These are phyloP conservation scores for Brenthis daphne DNA, from an alignment of 2,888 invertebrate genomes.

Conservation along the genomic window DNA sequence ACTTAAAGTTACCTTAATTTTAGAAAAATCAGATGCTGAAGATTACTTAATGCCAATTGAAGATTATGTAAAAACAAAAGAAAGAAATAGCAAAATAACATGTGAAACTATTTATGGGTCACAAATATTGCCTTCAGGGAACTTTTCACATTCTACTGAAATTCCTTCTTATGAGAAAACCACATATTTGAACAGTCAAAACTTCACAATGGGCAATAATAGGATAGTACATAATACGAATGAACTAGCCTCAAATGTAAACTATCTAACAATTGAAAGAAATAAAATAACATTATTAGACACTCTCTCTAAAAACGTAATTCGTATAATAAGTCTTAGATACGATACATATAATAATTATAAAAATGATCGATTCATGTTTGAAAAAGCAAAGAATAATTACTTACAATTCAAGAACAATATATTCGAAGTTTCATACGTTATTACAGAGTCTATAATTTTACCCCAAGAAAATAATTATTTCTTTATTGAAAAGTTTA, in stretches of 20 bases:
- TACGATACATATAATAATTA: neutral
- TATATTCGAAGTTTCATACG: conserved; percentile 1
- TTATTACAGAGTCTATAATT: neutral
- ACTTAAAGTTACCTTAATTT: conserved; percentile 5
- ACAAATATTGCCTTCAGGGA: too few relatives aligned
- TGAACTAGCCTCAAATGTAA: too few relatives aligned
- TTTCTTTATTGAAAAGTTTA: neutral
- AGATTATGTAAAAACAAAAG: neutral
- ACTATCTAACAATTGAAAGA: neutral
- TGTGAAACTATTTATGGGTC: too few relatives aligned
- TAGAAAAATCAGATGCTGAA: neutral
- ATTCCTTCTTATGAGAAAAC: too few relatives aligned
- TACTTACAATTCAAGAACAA: conserved; percentile 6
- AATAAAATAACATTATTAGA: neutral
- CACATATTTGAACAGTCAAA: too few relatives aligned
- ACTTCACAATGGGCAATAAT: too few relatives aligned
- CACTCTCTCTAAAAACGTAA: conserved; percentile 2
- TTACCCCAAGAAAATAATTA: neutral
- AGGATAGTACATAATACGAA: too few relatives aligned
- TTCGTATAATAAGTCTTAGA: neutral
- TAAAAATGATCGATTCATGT: conserved; percentile 1
- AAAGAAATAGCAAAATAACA: neutral
- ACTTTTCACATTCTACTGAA: too few relatives aligned
- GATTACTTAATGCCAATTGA: neutral
- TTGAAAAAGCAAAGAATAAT: conserved; percentile 8